Base-by-base conservation (phyloP, 2,888 invertebrate species). In the Tyria jacobaeae region DNA sequence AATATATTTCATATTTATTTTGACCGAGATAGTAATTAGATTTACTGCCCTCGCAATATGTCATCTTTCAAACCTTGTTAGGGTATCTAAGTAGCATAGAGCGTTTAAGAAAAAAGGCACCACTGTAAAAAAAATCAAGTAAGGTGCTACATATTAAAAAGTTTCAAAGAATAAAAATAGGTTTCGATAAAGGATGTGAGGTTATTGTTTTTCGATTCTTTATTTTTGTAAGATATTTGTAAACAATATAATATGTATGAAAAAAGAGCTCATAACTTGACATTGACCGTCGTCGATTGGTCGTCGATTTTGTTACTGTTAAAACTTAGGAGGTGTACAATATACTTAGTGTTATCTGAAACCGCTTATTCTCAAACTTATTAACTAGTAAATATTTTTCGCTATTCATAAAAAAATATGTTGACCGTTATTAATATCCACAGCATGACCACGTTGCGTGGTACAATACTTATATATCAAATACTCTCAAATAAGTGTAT, bases 11-110 rank as follows among this genome's bases (percentile, higher is more conserved):
- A 44, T n/a, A 35, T 41, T 21, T 60, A 64, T 61, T 60, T 68
- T 60, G 60, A 62, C 62, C 55, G 50, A 64, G 63, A 67, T 64
- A 68, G 60, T 71, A 71, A 74, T 74, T 73, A 71, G 65, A 73
- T 74, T 71, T 62, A 65, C 64, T 58, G 48, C 34, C 61, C 44
- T 27, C 35, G 44, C 66, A 65, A 67, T 74, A 67, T 71, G 67
- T 66, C 65, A 63, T 60, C 51, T 60, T 60, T 63, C 50, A 64
- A 60, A 52, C 35, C 48, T 56, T 39, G 53, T 39, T 67, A 64
- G 58, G 41, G 41, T 61, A 61, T 51, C n/a, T 10, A 15, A 9
- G 35, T 24, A 37, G 24, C 34, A 57, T 12, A 35, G 35, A 50
- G 35, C n/a, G 25, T 55, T 55, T 35, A 25, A 55, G 41, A 34